Evolutionary conservation across 2,888 invertebrate species (phyloP).

Genomic region (Latrodectus hesperus): DNA sequence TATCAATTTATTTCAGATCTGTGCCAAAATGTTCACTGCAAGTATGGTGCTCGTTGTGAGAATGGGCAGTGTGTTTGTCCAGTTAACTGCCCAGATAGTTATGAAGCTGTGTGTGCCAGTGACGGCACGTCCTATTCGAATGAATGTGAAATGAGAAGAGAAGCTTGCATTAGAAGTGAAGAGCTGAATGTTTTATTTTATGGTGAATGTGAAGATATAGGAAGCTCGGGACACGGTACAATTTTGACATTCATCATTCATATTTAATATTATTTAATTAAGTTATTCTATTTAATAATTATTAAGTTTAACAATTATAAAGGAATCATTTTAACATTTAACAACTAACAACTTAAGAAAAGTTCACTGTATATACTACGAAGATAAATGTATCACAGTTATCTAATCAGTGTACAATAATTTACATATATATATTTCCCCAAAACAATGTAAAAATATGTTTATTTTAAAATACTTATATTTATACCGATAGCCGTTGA

Average conservation of each 20-base stretch:
- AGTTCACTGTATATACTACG: too few species aligned
- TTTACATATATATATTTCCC: too few species aligned
- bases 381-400: too few species aligned
- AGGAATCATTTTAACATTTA: too few species aligned
- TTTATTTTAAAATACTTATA: too few species aligned
- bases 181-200: conserved; percentile 78
- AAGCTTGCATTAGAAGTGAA: conserved; percentile 79
- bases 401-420: too few species aligned
- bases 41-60: conserved; percentile 88
- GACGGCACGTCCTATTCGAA: conserved; percentile 87
- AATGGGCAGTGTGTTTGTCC: conserved; percentile 91
- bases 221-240: conserved; percentile 71
- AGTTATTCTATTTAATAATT: too few species aligned
- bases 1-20: conserved; percentile 79
- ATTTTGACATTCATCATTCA: background rate
- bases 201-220: conserved; percentile 74
- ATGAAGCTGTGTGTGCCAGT: conserved; percentile 83
- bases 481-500: too few species aligned
- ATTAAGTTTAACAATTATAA: too few species aligned
- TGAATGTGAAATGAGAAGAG: conserved; percentile 88
- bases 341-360: too few species aligned
- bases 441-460: too few species aligned
- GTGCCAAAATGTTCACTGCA: conserved; percentile 86
- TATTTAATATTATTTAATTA: too few species aligned
- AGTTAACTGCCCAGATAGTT: conserved; percentile 80